These are phyloP conservation scores for Creontiades dilutus DNA, from an alignment of 2,888 invertebrate genomes.

Conservation along the genomic window DNA sequence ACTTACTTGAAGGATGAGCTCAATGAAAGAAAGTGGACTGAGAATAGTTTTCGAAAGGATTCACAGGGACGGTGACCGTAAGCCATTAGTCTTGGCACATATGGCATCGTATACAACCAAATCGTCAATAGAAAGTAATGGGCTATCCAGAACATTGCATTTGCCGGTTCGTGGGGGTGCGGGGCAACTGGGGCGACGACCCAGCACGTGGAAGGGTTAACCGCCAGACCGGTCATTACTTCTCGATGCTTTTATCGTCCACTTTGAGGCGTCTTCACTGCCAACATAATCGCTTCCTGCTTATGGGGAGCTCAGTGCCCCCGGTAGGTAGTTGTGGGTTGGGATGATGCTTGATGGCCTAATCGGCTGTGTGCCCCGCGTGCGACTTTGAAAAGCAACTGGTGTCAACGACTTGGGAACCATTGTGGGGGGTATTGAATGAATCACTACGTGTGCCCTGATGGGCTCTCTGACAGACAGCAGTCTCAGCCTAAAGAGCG, in stretches of 20 bases:
- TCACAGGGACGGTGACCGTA: background rate
- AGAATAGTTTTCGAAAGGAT: too few species aligned
- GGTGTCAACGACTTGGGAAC: constrained; percentile 61
- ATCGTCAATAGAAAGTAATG: constrained; percentile 12
- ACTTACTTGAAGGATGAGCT: too few species aligned
- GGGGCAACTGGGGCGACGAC: background rate
- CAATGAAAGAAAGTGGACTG: too few species aligned
- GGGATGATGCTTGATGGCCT: constrained; percentile 54
- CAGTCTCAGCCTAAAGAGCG: background rate
- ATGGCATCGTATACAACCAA: background rate
- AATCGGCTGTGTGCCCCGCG: constrained; percentile 57
- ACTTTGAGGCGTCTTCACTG: constrained; percentile 43
- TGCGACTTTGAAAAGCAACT: constrained; percentile 44
- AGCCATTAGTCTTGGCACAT: background rate
- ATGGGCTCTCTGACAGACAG: background rate
- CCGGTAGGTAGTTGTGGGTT: background rate
- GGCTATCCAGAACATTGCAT: constrained; percentile 7
- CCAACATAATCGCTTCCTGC: constrained; percentile 63
- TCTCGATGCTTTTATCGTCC: constrained; percentile 43
- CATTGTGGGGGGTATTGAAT: constrained; percentile 26
- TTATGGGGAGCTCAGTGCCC: constrained; percentile 13
- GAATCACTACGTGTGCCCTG: background rate
- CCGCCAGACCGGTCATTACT: background rate
- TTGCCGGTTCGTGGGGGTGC: background rate
- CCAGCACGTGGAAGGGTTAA: constrained; percentile 30